Percentiles rank a stretch among this genome's conserved stretches.
These are phyloP conservation scores for Sphinx pinastri DNA, from an alignment of 2,888 invertebrate species.

Conservation along the genomic window DNA sequence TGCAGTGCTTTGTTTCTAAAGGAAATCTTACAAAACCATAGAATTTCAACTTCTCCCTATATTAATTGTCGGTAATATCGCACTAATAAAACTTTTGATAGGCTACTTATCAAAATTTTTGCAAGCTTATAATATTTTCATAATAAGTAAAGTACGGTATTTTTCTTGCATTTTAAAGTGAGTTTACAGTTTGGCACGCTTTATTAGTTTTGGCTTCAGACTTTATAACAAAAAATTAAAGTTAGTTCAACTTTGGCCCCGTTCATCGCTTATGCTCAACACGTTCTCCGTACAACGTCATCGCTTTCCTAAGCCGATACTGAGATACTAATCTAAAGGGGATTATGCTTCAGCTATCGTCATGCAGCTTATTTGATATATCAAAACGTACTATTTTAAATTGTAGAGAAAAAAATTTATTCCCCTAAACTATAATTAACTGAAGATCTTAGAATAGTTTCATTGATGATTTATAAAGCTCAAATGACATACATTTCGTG, in stretches of 20 bases:
- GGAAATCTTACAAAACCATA: background rate
- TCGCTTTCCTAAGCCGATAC: background rate
- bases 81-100: background rate
- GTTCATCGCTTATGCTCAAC: slow-evolving; percentile 1
- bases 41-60: no score
- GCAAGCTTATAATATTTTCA: background rate
- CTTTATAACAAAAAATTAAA: slow-evolving; percentile 6
- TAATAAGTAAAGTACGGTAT: background rate
- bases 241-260: background rate
- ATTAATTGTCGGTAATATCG: background rate
- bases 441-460: no score
- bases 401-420: no score
- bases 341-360: background rate
- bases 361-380: no score
- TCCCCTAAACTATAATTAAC: no score
- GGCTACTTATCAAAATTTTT: background rate
- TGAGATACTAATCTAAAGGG: background rate
- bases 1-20: background rate
- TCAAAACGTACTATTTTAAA: no score
- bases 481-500: no score
- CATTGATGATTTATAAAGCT: no score
- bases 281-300: slow-evolving; percentile 3
- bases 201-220: background rate
- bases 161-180: background rate
- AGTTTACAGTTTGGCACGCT: slow-evolving; percentile 5